phyloP scores from a whole-genome alignment of 2,888 invertebrate genomes.

The Thysanoteuthis rhombus region DNA sequence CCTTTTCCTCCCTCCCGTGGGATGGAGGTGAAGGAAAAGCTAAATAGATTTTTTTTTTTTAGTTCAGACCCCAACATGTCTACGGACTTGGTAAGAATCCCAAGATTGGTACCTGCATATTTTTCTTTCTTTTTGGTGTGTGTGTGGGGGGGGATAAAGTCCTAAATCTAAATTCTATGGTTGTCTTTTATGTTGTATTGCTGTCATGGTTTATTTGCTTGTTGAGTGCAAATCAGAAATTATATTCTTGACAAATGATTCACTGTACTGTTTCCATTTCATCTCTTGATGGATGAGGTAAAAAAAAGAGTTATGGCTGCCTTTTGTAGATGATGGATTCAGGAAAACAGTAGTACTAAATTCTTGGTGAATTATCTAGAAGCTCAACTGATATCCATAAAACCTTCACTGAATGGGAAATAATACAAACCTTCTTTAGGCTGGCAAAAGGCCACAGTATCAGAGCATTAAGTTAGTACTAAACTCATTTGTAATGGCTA shows the following conservation, averaged over 20 bases:
- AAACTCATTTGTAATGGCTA: too few relatives aligned
- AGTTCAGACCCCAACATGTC: background rate
- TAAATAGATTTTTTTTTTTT: background rate
- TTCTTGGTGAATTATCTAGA: background rate
- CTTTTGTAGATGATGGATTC: too few relatives aligned
- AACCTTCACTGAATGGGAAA: too few relatives aligned
- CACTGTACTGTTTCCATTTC: too few relatives aligned
- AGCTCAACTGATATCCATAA: too few relatives aligned
- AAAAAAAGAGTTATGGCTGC: background rate
- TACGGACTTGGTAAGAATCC: background rate
- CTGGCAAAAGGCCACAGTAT: too few relatives aligned
- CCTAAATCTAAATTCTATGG: background rate
- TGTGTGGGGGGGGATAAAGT: background rate
- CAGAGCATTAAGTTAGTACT: too few relatives aligned
- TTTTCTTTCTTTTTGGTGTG: background rate
- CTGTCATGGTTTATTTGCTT: background rate
- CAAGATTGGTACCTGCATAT: background rate
- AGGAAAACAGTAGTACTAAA: background rate
- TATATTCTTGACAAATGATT: background rate
- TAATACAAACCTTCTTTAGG: too few relatives aligned
- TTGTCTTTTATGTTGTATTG: too few relatives aligned
- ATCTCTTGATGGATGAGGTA: background rate
- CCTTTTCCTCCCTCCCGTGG: background rate
- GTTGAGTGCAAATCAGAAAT: background rate
- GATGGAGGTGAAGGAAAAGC: background rate